phyloP scores from a whole-genome alignment of 2,797 vertebrate genomes.

The Macroramphosus scolopax region DNA sequence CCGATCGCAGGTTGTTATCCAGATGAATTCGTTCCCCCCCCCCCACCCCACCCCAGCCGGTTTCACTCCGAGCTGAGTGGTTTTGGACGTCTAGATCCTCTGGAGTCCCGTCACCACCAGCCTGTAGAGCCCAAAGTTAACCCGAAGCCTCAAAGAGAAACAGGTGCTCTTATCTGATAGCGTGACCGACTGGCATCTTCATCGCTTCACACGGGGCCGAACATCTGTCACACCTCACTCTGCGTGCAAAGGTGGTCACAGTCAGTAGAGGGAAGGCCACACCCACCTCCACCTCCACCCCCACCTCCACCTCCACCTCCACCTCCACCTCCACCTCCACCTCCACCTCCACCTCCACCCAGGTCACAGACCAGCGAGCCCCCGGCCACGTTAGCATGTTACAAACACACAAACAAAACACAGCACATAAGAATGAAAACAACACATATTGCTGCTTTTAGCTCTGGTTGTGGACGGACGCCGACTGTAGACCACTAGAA shows the following conservation, averaged over 20 bases:
- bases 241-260: neutral
- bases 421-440: constrained; percentile 42
- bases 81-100: constrained; percentile 6
- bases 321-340: too few species aligned
- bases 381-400: too few species aligned
- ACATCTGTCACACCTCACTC: constrained; percentile 1
- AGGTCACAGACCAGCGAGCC: too few species aligned
- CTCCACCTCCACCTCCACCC: too few species aligned
- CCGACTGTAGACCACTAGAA: constrained; percentile 79
- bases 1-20: neutral
- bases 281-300: neutral
- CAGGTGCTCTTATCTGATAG: constrained; percentile 26
- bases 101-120: constrained; percentile 29
- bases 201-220: constrained; percentile 2
- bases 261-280: neutral
- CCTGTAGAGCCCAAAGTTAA: constrained; percentile 59
- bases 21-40: constrained; percentile 11
- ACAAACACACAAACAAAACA: too few species aligned
- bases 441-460: constrained; percentile 75
- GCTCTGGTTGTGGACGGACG: constrained; percentile 68
- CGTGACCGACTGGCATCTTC: constrained; percentile 16
- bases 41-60: too few species aligned
- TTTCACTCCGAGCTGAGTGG: constrained; percentile 10
- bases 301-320: neutral
- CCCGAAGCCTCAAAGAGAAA: constrained; percentile 36